Conservation (phyloP, 2,797 vertebrate species). For the Enteromius unitaeniatus region DNA sequence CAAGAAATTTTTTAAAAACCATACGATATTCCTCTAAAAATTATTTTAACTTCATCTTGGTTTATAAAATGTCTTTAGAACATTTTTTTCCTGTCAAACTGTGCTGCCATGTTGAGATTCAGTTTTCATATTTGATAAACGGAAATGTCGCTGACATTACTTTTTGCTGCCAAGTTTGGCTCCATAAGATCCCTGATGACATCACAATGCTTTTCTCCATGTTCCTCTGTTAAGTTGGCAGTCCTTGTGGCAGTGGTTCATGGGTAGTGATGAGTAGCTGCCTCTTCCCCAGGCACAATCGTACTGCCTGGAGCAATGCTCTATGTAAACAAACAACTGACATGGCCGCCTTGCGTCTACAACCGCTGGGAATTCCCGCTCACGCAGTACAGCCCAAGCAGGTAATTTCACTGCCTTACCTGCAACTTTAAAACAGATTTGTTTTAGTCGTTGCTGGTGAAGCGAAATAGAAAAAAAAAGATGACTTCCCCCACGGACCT, state of each 20-base stretch:
- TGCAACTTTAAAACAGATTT: slow-evolving; percentile 67
- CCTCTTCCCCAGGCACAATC: slow-evolving; percentile 67
- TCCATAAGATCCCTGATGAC: not conserved
- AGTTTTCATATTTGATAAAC: slow-evolving; percentile 17
- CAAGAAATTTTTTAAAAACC: not conserved
- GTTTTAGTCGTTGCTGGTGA: slow-evolving; percentile 52
- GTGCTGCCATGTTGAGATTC: not conserved
- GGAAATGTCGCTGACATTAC: slow-evolving; percentile 20
- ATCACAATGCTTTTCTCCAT: slow-evolving; percentile 24
- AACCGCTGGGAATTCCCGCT: slow-evolving; percentile 72
- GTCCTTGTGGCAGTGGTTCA: slow-evolving; percentile 61
- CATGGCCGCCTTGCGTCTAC: slow-evolving; percentile 69
- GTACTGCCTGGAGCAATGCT: slow-evolving; percentile 69
- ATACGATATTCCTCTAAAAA: too few relatives aligned
- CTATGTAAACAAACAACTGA: slow-evolving; percentile 81
- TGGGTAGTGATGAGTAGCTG: slow-evolving; percentile 66
- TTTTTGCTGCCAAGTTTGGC: slow-evolving; percentile 12
- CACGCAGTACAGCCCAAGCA: slow-evolving; percentile 65
- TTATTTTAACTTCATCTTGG: not conserved
- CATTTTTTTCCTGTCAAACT: not conserved
- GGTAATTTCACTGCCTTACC: slow-evolving; percentile 69
- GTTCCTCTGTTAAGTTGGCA: slow-evolving; percentile 56
- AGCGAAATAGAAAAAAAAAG: slow-evolving; percentile 41
- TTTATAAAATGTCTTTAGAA: not conserved
- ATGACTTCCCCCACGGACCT: slow-evolving; percentile 68